Evolutionary conservation across 2,888 invertebrate species (phyloP).

Genomic region (Ethmia dodecea): DNA sequence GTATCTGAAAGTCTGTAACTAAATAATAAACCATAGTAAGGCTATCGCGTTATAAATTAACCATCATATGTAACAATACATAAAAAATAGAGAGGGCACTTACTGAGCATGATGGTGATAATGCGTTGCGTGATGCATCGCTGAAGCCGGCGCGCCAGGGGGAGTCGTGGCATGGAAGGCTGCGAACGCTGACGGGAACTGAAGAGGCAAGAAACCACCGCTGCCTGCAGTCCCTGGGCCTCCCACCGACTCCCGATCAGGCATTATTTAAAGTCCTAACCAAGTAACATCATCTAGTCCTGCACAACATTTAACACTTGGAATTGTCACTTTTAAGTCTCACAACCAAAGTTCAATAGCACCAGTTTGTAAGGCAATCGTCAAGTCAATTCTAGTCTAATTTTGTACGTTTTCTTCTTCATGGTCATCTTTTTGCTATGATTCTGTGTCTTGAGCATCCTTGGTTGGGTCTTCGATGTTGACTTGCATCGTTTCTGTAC

Average conservation of each 20-base stretch:
- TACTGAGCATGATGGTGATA: conserved; percentile 73
- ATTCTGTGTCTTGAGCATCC: conserved; percentile 30
- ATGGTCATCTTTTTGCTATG: conserved; percentile 38
- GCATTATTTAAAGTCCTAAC: conserved; percentile 64
- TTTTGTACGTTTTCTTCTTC: conserved; percentile 43
- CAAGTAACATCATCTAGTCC: conserved; percentile 43
- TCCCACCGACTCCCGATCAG: conserved; percentile 74
- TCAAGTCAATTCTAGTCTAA: conserved; percentile 65
- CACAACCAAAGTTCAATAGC: background rate
- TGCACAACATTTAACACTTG: conserved; percentile 18
- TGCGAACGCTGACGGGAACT: conserved; percentile 77
- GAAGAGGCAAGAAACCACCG: conserved; percentile 76
- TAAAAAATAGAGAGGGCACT: too few species aligned
- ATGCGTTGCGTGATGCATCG: conserved; percentile 78
- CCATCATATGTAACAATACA: too few species aligned
- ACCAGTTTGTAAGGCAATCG: conserved; percentile 11
- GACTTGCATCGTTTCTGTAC: conserved; percentile 23
- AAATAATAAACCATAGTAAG: too few species aligned
- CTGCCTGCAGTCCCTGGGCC: conserved; percentile 75
- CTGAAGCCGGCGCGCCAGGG: conserved; percentile 76
- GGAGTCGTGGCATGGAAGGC: conserved; percentile 80
- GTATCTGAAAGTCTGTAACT: too few species aligned
- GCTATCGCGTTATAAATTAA: too few species aligned
- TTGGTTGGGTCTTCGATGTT: conserved; percentile 24
- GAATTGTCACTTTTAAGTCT: background rate